Evolutionary conservation across 1,140 invertebrate genomes (phyloP).

Genomic region (Triops cancriformis): DNA sequence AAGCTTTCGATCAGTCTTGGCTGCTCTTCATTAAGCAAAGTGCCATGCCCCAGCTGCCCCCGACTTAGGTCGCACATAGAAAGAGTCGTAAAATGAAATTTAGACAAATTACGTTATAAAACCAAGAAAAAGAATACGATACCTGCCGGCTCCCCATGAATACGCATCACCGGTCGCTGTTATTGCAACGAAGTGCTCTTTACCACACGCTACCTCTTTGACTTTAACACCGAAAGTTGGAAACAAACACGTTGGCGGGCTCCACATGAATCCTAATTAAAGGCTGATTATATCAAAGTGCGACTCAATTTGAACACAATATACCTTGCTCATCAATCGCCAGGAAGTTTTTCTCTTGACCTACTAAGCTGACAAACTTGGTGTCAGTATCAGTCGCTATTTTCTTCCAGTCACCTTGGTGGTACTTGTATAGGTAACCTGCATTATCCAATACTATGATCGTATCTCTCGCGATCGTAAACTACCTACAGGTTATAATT

Average conservation of each 20-base stretch:
- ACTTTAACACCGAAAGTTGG: constrained; percentile 40
- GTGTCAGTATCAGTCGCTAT: not conserved
- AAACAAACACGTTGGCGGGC: constrained; percentile 21
- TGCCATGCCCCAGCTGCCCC: constrained; percentile 71
- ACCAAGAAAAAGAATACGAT: constrained; percentile 27
- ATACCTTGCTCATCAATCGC: not conserved
- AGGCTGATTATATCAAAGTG: not conserved
- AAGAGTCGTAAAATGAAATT: not conserved
- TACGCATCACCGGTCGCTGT: constrained; percentile 62
- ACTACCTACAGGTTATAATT: not conserved
- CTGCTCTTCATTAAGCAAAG: constrained; percentile 50
- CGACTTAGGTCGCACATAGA: constrained; percentile 46
- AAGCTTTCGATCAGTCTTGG: constrained; percentile 60
- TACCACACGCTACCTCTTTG: constrained; percentile 59
- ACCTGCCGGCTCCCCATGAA: constrained; percentile 72
- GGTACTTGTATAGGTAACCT: not conserved
- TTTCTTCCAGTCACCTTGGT: not conserved
- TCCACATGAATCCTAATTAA: not conserved
- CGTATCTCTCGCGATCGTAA: not conserved
- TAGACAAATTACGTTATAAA: constrained; percentile 15
- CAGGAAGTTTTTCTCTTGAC: not conserved
- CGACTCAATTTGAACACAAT: not conserved
- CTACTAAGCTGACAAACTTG: not conserved
- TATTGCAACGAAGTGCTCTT: constrained; percentile 66
- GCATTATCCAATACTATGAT: not conserved